Conservation (phyloP, 2,797 vertebrate genomes). For the Hapalemur alaotrensis region DNA sequence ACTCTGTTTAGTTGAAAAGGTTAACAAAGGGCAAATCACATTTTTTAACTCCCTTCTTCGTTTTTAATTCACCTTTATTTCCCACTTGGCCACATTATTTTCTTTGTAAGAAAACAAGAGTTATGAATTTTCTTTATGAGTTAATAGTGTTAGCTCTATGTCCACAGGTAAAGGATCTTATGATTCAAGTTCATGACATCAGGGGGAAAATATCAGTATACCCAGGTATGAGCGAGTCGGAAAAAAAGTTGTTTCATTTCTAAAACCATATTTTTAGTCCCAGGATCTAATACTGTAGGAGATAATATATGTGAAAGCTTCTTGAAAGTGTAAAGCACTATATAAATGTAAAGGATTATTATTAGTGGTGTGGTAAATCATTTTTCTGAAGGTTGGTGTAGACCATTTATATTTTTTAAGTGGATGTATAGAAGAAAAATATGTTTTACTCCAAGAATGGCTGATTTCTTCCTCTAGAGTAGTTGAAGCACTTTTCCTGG, state of each 20-base stretch:
- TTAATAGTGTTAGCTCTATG: conserved; percentile 48
- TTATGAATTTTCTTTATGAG: conserved; percentile 60
- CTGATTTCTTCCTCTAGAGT: conserved; percentile 39
- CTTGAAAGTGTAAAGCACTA: background rate
- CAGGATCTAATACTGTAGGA: background rate
- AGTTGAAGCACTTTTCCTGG: background rate
- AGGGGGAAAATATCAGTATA: background rate
- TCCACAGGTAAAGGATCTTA: conserved; percentile 35
- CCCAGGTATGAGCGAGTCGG: background rate
- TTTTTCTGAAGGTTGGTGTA: conserved; percentile 46
- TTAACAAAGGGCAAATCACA: conserved; percentile 72
- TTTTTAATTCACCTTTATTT: conserved; percentile 64
- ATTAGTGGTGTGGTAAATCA: conserved; percentile 33
- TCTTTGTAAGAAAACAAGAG: conserved; percentile 68
- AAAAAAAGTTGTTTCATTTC: conserved; percentile 26
- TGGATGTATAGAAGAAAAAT: conserved; percentile 64
- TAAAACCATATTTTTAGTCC: conserved; percentile 23
- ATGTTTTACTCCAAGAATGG: conserved; percentile 43
- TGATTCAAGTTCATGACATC: conserved; percentile 18
- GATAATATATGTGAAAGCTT: conserved; percentile 61
- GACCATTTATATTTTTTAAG: conserved; percentile 62
- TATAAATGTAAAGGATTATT: conserved; percentile 44
- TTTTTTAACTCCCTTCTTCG: conserved; percentile 42
- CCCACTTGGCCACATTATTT: conserved; percentile 63
- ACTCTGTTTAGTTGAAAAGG: conserved; percentile 70